A percentile compares a stretch with the other conserved stretches of the same genome.
Evolutionary conservation across 2,888 invertebrate genomes (phyloP).

Genomic region (Frankliniella intonsa): DNA sequence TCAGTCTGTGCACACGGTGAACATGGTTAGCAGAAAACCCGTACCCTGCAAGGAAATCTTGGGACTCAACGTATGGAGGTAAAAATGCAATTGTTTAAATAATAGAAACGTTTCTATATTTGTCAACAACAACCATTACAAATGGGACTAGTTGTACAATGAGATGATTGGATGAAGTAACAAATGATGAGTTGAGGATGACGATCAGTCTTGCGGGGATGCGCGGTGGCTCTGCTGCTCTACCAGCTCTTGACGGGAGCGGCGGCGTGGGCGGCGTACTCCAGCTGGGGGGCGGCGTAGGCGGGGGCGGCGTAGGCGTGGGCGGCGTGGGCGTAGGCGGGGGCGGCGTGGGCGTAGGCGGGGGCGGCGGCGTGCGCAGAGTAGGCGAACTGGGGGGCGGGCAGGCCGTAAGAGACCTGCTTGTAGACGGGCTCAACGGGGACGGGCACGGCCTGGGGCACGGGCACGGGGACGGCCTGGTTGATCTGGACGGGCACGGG

Average conservation of each 20-base stretch:
- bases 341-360: neutral
- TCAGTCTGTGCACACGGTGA: no score
- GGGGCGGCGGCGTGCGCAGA: neutral
- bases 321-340: neutral
- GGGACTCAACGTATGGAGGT: neutral
- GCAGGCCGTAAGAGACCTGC: neutral
- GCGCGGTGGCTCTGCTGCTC: neutral
- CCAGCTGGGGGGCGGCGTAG: neutral
- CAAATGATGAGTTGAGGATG: neutral
- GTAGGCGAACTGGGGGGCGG: neutral
- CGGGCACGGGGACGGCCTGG: constrained; percentile 9
- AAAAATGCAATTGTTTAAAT: neutral
- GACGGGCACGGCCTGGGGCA: constrained; percentile 1
- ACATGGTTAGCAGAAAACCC: no score
- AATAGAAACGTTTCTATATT: neutral
- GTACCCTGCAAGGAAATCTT: no score
- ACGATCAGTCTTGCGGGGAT: constrained; percentile 25
- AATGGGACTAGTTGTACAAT: constrained; percentile 21
- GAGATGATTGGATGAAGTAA: constrained; percentile 7
- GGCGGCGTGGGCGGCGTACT: constrained; percentile 6
- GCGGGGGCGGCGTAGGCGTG: neutral
- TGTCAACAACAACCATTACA: constrained; percentile 5
- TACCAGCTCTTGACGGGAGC: neutral
- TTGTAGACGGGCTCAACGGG: constrained; percentile 19
- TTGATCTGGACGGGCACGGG: neutral